phyloP scores from a whole-genome alignment of 2,113 vertebrate genomes.

The Coracopsis vasa region DNA sequence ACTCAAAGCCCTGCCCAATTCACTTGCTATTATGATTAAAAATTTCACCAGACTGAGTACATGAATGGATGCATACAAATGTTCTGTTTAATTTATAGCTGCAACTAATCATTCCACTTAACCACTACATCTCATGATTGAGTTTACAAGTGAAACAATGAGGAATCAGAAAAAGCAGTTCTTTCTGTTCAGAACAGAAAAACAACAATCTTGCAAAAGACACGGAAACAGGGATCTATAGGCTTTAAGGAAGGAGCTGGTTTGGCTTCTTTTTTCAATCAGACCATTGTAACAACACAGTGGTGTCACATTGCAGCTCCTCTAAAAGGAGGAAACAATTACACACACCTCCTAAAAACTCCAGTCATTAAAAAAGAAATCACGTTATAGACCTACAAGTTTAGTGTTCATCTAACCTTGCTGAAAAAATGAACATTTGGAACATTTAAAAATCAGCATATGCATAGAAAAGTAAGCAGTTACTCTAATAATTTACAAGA shows the following conservation, averaged over 20 bases:
- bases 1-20: neutral
- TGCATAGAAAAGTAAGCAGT: neutral
- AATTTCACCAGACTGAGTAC: neutral
- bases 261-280: neutral
- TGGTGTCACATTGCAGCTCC: neutral
- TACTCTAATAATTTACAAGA: neutral
- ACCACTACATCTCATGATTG: neutral
- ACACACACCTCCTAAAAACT: neutral
- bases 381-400: neutral
- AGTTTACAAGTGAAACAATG: neutral
- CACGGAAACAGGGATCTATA: neutral
- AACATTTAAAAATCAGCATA: neutral
- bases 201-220: rapidly evolving
- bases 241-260: neutral
- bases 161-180: neutral
- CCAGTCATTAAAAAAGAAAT: neutral
- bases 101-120: neutral
- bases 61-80: neutral
- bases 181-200: neutral
- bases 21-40: neutral
- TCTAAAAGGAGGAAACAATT: neutral
- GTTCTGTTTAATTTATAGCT: neutral
- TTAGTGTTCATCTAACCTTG: neutral
- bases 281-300: neutral
- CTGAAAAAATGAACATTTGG: neutral